Evolutionary conservation across 2,113 vertebrate genomes (phyloP).

Genomic region (Oreochromis aureus): DNA sequence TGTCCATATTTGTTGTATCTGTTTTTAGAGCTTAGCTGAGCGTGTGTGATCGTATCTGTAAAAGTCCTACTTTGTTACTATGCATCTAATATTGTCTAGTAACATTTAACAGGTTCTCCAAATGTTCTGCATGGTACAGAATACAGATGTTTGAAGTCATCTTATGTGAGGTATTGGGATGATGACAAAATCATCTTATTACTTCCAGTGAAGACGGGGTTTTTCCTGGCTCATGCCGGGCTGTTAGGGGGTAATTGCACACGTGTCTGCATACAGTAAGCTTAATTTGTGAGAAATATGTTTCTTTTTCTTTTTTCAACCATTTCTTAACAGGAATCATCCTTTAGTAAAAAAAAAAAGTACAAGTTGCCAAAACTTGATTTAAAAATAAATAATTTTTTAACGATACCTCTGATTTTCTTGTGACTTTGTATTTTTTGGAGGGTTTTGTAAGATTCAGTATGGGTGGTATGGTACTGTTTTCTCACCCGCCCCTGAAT

Average conservation of each 20-base stretch:
- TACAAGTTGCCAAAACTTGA: background rate
- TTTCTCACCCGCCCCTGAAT: background rate
- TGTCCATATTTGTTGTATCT: background rate
- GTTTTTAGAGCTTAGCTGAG: background rate
- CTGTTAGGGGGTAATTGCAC: background rate
- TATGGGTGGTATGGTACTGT: background rate
- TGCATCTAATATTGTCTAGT: background rate
- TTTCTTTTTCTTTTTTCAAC: background rate
- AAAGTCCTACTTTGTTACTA: background rate
- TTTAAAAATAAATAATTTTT: background rate
- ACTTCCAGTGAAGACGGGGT: background rate
- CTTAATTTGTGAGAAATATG: background rate
- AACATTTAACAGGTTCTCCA: background rate
- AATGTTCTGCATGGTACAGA: background rate
- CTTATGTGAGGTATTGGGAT: background rate
- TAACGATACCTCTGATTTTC: background rate
- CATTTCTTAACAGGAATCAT: background rate
- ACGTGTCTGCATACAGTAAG: background rate
- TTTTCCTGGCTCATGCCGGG: background rate
- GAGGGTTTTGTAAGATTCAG: background rate
- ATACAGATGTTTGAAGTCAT: background rate
- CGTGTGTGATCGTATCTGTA: background rate
- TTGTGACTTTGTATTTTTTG: background rate
- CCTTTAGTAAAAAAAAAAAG: background rate
- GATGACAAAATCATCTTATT: background rate